Evolutionary conservation across 2,888 invertebrate species (phyloP).

Genomic region (Anarsia innoxiella): DNA sequence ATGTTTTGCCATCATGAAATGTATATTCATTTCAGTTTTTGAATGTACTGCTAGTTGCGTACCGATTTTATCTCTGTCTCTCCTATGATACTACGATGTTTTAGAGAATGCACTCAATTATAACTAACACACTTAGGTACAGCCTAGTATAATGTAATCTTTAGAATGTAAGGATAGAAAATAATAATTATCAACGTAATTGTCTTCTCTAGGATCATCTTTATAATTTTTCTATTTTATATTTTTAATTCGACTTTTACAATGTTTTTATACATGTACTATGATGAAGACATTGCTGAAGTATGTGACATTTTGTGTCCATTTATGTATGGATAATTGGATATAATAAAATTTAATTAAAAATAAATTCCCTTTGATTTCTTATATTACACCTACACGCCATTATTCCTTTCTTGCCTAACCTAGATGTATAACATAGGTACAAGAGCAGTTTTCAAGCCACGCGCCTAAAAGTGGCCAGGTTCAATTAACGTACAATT

Average conservation of each 20-base stretch:
- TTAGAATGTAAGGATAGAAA: too few species aligned
- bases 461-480: too few species aligned
- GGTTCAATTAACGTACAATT: too few species aligned
- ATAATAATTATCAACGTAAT: slow-evolving; percentile 35
- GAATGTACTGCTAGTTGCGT: slow-evolving; percentile 2
- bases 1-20: slow-evolving; percentile 15
- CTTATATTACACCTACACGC: too few species aligned
- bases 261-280: slow-evolving; percentile 54
- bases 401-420: too few species aligned
- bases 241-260: slow-evolving; percentile 48
- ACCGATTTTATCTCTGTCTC: slow-evolving; percentile 26
- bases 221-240: slow-evolving; percentile 63
- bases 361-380: slow-evolving; percentile 9
- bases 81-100: slow-evolving; percentile 29
- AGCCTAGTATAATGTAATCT: slow-evolving; percentile 45
- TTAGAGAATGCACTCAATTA: slow-evolving; percentile 34
- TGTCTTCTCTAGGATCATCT: slow-evolving; percentile 49
- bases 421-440: too few species aligned
- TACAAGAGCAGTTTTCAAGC: too few species aligned
- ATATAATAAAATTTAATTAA: slow-evolving; percentile 52
- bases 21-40: neutral
- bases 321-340: slow-evolving; percentile 56
- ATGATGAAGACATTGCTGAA: slow-evolving; percentile 57
- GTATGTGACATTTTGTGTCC: slow-evolving; percentile 57
- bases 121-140: slow-evolving; percentile 32